Evolutionary conservation across 1,140 invertebrate species (phyloP).

Genomic region (Eupristina koningsbergeri): DNA sequence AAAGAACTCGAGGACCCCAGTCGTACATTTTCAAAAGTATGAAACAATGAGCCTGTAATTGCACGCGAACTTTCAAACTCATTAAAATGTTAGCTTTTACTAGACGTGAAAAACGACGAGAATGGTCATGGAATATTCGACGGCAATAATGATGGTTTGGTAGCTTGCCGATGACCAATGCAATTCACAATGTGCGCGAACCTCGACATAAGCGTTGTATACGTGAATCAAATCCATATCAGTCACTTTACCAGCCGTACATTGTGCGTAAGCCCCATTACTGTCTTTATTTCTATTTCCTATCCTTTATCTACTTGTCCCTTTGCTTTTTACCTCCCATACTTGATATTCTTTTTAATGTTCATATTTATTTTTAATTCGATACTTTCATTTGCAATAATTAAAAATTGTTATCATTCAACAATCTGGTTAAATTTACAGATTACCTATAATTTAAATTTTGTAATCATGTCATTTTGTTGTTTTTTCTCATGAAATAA

Average conservation of each 20-base stretch:
- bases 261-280: slow-evolving; percentile 17
- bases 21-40: not conserved
- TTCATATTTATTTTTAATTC: not conserved
- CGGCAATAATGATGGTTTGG: slow-evolving; percentile 62
- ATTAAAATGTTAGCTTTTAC: slow-evolving; percentile 13
- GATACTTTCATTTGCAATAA: not conserved
- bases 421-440: too few species aligned
- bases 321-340: not conserved
- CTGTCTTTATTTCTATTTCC: slow-evolving; percentile 27
- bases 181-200: too few species aligned
- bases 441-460: too few species aligned
- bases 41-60: slow-evolving; percentile 3
- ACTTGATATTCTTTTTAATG: not conserved
- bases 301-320: not conserved
- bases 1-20: not conserved
- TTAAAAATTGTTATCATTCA: too few species aligned
- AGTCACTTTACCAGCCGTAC: slow-evolving; percentile 30
- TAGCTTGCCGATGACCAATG: slow-evolving; percentile 41
- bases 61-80: not conserved
- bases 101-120: not conserved
- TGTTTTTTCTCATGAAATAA: too few species aligned
- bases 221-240: slow-evolving; percentile 43
- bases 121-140: slow-evolving; percentile 55
- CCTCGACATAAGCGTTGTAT: slow-evolving; percentile 41
- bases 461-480: too few species aligned